Percentiles rank a stretch among this genome's conserved stretches.
Evolutionary conservation across 2,113 vertebrate species (phyloP).

Genomic region (Pontoporia blainvillei): DNA sequence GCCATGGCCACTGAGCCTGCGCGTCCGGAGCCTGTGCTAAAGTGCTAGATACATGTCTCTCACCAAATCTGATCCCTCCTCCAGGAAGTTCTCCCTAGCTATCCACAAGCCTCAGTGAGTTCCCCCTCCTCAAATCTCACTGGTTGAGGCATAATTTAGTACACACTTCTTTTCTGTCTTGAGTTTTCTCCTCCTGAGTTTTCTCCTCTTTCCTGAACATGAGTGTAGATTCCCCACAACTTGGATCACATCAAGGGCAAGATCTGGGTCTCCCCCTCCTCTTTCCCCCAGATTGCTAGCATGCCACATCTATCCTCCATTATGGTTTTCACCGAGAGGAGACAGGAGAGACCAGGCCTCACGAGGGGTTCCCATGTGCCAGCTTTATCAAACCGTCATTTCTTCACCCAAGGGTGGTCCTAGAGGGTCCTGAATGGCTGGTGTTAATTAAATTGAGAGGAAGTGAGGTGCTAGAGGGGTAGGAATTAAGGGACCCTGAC

Average conservation of each 20-base stretch:
- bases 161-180: background rate
- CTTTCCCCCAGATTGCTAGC: background rate
- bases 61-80: background rate
- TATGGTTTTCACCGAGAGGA: background rate
- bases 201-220: background rate
- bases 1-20: no score
- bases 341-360: background rate
- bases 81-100: background rate
- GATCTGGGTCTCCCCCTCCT: background rate
- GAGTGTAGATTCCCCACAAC: background rate
- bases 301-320: background rate
- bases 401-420: background rate
- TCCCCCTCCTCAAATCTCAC: background rate
- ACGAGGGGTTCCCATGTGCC: background rate
- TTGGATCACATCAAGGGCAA: background rate
- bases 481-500: background rate
- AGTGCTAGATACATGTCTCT: background rate
- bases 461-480: background rate
- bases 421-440: background rate
- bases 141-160: background rate
- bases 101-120: background rate
- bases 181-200: background rate
- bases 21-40: background rate
- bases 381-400: background rate
- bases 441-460: background rate